Conservation (phyloP, 1,140 invertebrate genomes). For the Neocloeon triangulifer region DNA sequence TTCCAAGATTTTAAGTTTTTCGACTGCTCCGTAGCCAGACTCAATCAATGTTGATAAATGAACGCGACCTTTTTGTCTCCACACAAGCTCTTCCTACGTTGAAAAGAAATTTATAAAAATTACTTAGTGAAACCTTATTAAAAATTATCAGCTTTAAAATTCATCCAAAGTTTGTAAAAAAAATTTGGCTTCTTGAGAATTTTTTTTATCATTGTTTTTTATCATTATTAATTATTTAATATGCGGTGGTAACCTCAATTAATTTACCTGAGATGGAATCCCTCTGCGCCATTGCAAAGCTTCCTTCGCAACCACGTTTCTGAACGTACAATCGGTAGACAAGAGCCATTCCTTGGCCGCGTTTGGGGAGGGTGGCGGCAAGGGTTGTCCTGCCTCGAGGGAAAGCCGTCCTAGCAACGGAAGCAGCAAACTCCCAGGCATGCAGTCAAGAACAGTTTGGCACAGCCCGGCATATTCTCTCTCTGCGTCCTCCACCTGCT, state of each 20-base stretch:
- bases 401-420: conserved; percentile 41
- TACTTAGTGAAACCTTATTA: too few species aligned
- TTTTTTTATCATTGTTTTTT: neutral
- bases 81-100: conserved; percentile 41
- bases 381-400: conserved; percentile 12
- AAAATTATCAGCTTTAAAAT: too few species aligned
- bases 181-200: too few species aligned
- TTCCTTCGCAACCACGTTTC: conserved; percentile 63
- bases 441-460: conserved; percentile 49
- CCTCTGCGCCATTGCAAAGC: conserved; percentile 56
- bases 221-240: neutral
- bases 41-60: conserved; percentile 41
- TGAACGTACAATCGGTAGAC: conserved; percentile 45
- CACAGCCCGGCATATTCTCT: conserved; percentile 42
- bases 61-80: conserved; percentile 41
- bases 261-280: conserved; percentile 28
- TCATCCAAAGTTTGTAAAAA: too few species aligned
- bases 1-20: conserved; percentile 46
- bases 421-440: conserved; percentile 50
- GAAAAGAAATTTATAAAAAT: too few species aligned
- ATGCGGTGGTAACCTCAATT: neutral
- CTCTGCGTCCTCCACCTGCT: conserved; percentile 36
- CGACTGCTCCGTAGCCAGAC: conserved; percentile 42
- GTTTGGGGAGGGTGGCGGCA: conserved; percentile 11
- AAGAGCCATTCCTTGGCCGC: conserved; percentile 46